Base-by-base conservation (phyloP, 1,140 invertebrate genomes). In the Liolophura sinensis region DNA sequence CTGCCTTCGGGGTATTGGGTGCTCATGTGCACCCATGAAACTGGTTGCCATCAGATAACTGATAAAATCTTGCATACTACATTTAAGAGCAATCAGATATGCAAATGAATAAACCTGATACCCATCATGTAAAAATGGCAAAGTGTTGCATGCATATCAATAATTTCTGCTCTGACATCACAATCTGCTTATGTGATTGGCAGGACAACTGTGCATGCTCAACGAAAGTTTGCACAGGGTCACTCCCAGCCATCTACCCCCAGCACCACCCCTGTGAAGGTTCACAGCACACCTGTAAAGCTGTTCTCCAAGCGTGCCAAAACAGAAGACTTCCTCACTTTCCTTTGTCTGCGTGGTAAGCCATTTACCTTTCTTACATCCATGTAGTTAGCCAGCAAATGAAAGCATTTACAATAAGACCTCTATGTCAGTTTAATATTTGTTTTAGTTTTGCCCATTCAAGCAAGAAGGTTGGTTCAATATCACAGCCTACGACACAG, bases 191-290 rank as follows among this genome's bases (percentile, higher is more conserved):
- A 54, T 70, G 62, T 64, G 59, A 57, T 40, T 70, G 69, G 27
- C 56, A 81, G 76, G 61, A 73, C 73, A 18, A 83, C 84, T 69
- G 91, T 94, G 62, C 92, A 93, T 80, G 93, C 93, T 48, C 93
- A 96, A 82, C 87, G 93, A 69, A 96, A 96, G 85, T 96, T 96
- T 88, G 93, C 93, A 54, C 92, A 94, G 85, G 92, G 92, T 25
- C 77, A 77, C 24, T 79, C 79, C 9, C 88, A 87, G 69, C 78
- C 88, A 76, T 86, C 85, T 74, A 87, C 88, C 74, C 78, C 88
- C 62, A 79, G 81, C 24, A 81, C 81, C 64, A 89, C 85, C 88
- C 71, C 73, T 66, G 83, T 89, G 72, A 89, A 89, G 51, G 71
- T 66, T 24, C 88, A 66, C 64, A 78, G 68, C 62, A 82, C 75